These are phyloP conservation scores for Mantis religiosa DNA, from an alignment of 2,888 invertebrate species.

Conservation along the genomic window DNA sequence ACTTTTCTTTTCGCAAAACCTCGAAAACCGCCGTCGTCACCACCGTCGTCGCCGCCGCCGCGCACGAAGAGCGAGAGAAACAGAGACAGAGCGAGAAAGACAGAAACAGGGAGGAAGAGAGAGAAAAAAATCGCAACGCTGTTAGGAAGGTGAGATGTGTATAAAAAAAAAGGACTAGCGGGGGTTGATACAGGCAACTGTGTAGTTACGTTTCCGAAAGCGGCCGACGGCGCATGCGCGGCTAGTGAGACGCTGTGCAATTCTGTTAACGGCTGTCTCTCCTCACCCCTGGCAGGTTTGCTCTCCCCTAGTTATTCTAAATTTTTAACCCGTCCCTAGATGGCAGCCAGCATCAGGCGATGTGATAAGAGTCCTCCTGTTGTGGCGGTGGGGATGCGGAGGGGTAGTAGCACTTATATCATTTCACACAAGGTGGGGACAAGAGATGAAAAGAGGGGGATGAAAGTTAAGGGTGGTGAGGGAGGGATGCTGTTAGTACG, in stretches of 20 bases:
- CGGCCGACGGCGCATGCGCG: not conserved
- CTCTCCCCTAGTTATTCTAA: conserved; percentile 25
- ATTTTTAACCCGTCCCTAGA: conserved; percentile 33
- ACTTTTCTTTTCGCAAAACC: not conserved
- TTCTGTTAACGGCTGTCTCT: not conserved
- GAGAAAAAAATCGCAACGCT: not conserved
- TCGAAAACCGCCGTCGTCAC: not conserved
- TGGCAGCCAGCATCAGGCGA: conserved; percentile 29
- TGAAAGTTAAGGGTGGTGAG: not conserved
- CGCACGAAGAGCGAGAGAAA: not conserved
- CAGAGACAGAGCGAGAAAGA: not conserved
- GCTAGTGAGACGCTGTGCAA: not conserved
- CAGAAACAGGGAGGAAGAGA: not conserved
- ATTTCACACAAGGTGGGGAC: not conserved
- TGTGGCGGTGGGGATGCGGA: not conserved
- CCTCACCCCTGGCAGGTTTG: not conserved
- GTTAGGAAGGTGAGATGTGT: not conserved
- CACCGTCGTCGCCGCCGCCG: not conserved
- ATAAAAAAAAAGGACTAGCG: not conserved
- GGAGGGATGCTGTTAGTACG: conserved; percentile 20
- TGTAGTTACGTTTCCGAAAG: not conserved
- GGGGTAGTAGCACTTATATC: not conserved
- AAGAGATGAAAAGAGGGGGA: not conserved
- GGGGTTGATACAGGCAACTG: not conserved
- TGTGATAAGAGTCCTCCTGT: conserved; percentile 19